Conservation (phyloP, 30 jellyfish, hydroid and myxozoan species). For the Aurelia coerulea region DNA sequence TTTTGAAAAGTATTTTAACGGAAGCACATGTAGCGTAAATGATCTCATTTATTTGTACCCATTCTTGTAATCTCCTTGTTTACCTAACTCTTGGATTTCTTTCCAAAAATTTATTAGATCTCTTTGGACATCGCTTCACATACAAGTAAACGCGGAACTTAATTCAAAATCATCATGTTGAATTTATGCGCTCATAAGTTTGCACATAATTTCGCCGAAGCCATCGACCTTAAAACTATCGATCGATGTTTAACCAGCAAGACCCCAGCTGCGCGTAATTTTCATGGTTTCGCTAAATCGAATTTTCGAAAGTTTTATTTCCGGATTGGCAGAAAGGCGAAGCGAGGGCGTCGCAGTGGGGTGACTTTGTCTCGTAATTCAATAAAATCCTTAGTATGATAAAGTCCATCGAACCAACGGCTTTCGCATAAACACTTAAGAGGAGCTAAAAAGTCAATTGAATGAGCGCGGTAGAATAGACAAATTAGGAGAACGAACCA, state of each 20-base stretch:
- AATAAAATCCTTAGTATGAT: constrained; percentile 36
- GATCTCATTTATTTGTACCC: neutral
- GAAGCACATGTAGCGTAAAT: neutral
- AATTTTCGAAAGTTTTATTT: constrained; percentile 45
- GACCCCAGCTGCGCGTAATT: constrained; percentile 59
- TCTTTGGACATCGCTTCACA: too few species aligned
- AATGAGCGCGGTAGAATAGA: constrained; percentile 62
- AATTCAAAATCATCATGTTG: too few species aligned
- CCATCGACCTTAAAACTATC: constrained; percentile 12
- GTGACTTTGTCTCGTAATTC: constrained; percentile 39
- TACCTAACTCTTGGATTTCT: too few species aligned
- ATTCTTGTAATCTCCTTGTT: too few species aligned
- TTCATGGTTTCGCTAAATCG: constrained; percentile 34
- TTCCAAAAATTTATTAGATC: too few species aligned
- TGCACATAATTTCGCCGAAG: too few species aligned
- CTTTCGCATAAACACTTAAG: neutral
- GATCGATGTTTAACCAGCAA: neutral
- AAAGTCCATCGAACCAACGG: constrained; percentile 33
- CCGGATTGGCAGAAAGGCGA: constrained; percentile 43
- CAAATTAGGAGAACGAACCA: constrained; percentile 15
- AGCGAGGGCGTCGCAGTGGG: constrained; percentile 65
- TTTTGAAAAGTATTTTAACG: neutral
- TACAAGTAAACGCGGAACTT: too few species aligned
- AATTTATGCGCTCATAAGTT: too few species aligned
- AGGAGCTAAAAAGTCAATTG: constrained; percentile 18